phyloP scores from a whole-genome alignment of 2,797 vertebrate species.

The Gallirallus australis region DNA sequence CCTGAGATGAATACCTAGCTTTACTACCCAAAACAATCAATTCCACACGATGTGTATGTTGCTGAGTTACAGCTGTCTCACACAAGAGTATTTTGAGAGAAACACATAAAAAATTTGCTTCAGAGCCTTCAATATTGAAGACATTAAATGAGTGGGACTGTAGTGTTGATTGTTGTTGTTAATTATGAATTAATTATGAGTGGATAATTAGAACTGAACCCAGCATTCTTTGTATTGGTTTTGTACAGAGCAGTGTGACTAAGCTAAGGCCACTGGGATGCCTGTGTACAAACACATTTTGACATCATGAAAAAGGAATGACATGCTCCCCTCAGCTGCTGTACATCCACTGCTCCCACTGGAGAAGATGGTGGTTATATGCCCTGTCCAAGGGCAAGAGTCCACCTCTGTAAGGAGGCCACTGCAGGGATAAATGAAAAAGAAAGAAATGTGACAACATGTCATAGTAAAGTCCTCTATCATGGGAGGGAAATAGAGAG shows the following conservation, averaged over 20 bases:
- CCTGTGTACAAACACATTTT: background rate
- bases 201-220: conserved; percentile 21
- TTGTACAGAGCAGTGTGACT: background rate
- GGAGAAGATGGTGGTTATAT: background rate
- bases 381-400: background rate
- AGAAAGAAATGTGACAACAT: background rate
- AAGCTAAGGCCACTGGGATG: background rate
- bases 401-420: background rate
- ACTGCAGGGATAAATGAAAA: background rate
- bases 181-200: conserved; percentile 40
- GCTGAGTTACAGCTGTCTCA: conserved; percentile 13
- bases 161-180: background rate
- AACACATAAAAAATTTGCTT: background rate
- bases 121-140: background rate
- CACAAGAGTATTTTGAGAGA: background rate
- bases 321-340: background rate
- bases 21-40: background rate
- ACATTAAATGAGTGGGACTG: conserved; percentile 1
- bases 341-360: background rate
- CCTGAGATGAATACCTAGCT: background rate
- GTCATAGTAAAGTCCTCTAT: background rate
- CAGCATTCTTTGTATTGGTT: background rate
- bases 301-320: background rate
- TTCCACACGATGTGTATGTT: background rate
- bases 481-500: background rate